These are phyloP conservation scores for Spilogale gracilis DNA, from an alignment of 2,113 vertebrate genomes.

Conservation along the genomic window DNA sequence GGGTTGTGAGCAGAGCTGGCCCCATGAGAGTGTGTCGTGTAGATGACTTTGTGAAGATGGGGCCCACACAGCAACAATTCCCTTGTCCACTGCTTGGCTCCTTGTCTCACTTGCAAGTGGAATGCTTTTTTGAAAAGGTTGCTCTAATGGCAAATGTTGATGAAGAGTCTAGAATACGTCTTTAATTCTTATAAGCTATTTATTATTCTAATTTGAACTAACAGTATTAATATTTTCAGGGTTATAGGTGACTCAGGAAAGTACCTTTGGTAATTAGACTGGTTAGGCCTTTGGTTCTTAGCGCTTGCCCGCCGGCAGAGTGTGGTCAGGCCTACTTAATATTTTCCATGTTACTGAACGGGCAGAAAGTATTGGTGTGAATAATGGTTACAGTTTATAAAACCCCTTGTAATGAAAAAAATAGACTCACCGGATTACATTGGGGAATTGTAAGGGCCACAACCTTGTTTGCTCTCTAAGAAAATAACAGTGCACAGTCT, in stretches of 20 bases:
- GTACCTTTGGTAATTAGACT: background rate
- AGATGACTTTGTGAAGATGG: background rate
- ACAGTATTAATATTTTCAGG: constrained; percentile 10
- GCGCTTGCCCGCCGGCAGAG: background rate
- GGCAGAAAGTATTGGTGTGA: background rate
- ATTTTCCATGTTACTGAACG: background rate
- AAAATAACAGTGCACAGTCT: background rate
- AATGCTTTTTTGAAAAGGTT: background rate
- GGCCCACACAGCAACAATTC: no score
- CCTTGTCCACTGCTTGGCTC: no score
- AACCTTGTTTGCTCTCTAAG: background rate
- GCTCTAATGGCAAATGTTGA: background rate
- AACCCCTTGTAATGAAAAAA: background rate
- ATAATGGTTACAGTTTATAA: background rate
- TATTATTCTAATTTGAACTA: background rate
- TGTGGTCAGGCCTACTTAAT: background rate
- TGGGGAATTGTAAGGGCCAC: background rate
- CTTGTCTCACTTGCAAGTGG: background rate
- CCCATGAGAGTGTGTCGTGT: rapidly evolving
- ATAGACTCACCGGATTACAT: background rate
- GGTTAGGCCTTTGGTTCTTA: background rate
- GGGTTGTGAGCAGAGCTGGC: background rate
- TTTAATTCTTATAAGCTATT: background rate
- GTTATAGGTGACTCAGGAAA: background rate
- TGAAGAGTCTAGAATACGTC: background rate